Conservation (phyloP, 2,888 invertebrate genomes). For the Plagodis pulveraria region DNA sequence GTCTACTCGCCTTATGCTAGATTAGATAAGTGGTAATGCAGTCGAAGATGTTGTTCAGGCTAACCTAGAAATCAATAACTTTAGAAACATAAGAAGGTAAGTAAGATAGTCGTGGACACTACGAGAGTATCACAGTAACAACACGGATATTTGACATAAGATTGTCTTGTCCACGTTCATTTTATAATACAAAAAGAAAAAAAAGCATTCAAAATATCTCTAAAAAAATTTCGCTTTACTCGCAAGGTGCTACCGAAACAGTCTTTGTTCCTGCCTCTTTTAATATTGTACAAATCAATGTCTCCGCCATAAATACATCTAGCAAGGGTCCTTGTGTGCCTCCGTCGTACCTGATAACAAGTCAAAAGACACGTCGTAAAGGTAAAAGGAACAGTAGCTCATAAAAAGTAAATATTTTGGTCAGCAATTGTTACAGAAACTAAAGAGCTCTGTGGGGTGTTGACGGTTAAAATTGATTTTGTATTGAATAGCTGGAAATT, state of each 20-base stretch:
- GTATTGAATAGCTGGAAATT: constrained; percentile 15
- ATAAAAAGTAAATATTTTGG: constrained; percentile 74
- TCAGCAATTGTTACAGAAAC: constrained; percentile 49
- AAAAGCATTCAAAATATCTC: too few species aligned
- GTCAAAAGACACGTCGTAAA: constrained; percentile 19
- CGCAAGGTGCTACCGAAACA: constrained; percentile 23
- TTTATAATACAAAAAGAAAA: too few species aligned
- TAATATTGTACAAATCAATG: constrained; percentile 37
- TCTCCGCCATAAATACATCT: constrained; percentile 39
- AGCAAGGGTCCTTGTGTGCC: constrained; percentile 38
- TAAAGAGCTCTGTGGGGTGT: constrained; percentile 39
- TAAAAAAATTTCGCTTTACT: background rate
- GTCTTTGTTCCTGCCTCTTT: constrained; percentile 30
- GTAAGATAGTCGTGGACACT: too few species aligned
- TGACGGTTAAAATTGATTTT: constrained; percentile 34
- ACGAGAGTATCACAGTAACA: too few species aligned
- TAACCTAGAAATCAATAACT: too few species aligned
- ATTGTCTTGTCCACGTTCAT: too few species aligned
- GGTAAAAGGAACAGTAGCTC: constrained; percentile 41
- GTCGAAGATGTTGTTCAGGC: too few species aligned
- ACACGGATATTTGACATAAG: too few species aligned
- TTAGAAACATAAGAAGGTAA: too few species aligned
- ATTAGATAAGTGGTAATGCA: too few species aligned
- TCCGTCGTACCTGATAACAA: constrained; percentile 11
- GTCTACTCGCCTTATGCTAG: too few species aligned